These are phyloP conservation scores for Numenius arquata DNA, from an alignment of 2,113 vertebrate species.

Conservation along the genomic window DNA sequence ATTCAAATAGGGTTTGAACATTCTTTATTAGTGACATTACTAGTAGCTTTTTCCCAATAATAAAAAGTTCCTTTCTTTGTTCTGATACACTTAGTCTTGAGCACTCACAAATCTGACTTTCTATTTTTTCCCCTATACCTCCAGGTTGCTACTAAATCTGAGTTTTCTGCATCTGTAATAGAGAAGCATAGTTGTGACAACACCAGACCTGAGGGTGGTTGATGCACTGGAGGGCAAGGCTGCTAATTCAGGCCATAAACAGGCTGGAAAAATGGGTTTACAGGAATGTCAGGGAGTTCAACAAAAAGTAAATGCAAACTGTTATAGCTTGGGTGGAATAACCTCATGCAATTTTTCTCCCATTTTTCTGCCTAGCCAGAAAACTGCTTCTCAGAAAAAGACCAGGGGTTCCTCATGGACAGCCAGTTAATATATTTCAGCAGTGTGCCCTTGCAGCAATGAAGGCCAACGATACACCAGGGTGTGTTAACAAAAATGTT, in stretches of 20 bases:
- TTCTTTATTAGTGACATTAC: not conserved
- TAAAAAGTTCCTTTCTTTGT: not conserved
- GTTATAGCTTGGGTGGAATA: not conserved
- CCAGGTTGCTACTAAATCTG: not conserved
- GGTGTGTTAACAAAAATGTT: not conserved
- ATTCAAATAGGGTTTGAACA: not conserved
- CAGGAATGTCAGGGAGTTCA: not conserved
- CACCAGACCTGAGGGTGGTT: accelerated
- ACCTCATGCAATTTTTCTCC: not conserved
- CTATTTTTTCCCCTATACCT: not conserved
- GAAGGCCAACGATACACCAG: not conserved
- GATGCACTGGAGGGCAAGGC: not conserved
- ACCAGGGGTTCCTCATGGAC: not conserved
- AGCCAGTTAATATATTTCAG: not conserved
- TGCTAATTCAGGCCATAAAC: not conserved
- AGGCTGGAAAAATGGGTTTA: not conserved
- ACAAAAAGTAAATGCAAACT: not conserved
- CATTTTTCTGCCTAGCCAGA: not conserved
- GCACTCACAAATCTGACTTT: not conserved
- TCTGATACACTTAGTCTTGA: not conserved
- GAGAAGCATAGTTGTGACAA: not conserved
- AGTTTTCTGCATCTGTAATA: not conserved
- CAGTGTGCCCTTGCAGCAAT: not conserved
- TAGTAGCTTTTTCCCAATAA: not conserved
- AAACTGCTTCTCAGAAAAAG: not conserved